These are phyloP conservation scores for Nesoenas mayeri DNA, from an alignment of 2,113 vertebrate genomes.

Conservation along the genomic window DNA sequence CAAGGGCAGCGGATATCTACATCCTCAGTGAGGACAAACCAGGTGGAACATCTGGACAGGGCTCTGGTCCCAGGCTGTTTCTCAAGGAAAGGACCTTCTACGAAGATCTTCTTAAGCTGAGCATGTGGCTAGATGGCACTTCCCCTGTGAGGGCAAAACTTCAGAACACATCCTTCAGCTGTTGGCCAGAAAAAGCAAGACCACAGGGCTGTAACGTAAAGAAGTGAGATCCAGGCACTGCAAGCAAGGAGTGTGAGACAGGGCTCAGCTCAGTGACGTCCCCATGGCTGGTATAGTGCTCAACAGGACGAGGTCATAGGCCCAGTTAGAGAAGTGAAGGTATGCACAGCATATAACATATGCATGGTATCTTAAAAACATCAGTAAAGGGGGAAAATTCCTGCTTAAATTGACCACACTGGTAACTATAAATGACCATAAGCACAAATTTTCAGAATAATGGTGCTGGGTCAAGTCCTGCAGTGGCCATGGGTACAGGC, in stretches of 20 bases:
- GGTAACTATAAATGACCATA: not conserved
- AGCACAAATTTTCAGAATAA: not conserved
- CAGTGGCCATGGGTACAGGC: not conserved
- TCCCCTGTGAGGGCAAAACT: not conserved
- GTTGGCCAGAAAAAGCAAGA: not conserved
- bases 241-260: not conserved
- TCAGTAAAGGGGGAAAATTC: not conserved
- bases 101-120: not conserved
- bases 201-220: not conserved
- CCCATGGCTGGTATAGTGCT: accelerated
- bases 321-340: not conserved
- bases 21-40: not conserved
- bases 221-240: not conserved
- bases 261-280: not conserved
- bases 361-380: not conserved
- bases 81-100: not conserved
- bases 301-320: not conserved
- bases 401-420: not conserved
- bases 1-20: not conserved
- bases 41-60: not conserved
- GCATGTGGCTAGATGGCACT: not conserved
- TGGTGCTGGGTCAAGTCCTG: not conserved
- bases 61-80: not conserved
- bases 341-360: not conserved
- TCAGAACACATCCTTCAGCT: not conserved